Evolutionary conservation across 1,140 invertebrate species (phyloP).

Genomic region (Drosophila setifemur): DNA sequence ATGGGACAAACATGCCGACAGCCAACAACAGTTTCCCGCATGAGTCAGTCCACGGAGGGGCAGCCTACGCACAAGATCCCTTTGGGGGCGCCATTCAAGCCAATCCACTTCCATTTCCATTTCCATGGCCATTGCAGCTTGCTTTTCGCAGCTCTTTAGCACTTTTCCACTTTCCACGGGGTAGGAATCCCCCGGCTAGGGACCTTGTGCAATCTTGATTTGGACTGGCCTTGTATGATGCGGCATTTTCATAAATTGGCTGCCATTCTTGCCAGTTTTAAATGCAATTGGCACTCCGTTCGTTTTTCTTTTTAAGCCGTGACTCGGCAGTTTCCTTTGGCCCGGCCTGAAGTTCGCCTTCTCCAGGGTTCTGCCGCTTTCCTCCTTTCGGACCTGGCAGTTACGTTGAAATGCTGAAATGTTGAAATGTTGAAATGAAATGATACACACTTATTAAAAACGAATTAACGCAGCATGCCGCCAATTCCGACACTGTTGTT

Average conservation of each 20-base stretch:
- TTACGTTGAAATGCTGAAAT: conserved; percentile 78
- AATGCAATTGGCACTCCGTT: conserved; percentile 80
- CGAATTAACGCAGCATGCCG: conserved; percentile 78
- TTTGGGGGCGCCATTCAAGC: conserved; percentile 51
- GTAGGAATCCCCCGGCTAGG: not conserved
- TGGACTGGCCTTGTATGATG: conserved; percentile 78
- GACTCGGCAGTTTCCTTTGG: conserved; percentile 47
- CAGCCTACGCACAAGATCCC: conserved; percentile 58
- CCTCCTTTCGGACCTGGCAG: conserved; percentile 9
- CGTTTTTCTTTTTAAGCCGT: conserved; percentile 34
- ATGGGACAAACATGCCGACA: conserved; percentile 81
- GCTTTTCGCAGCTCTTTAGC: conserved; percentile 52
- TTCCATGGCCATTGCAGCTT: conserved; percentile 40
- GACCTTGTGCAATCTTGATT: conserved; percentile 75
- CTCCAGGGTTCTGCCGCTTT: conserved; percentile 16
- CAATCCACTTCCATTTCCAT: no score
- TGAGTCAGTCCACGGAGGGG: conserved; percentile 30
- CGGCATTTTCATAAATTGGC: conserved; percentile 81
- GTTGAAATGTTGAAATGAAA: conserved; percentile 80
- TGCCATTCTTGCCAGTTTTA: conserved; percentile 60
- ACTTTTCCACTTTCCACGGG: conserved; percentile 29
- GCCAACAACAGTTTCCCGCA: conserved; percentile 41
- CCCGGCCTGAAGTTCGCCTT: conserved; percentile 7
- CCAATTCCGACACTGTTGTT: conserved; percentile 48
- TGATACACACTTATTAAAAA: conserved; percentile 81